These are phyloP conservation scores for Tinea semifulvella DNA, from an alignment of 2,888 invertebrate genomes.

Conservation along the genomic window DNA sequence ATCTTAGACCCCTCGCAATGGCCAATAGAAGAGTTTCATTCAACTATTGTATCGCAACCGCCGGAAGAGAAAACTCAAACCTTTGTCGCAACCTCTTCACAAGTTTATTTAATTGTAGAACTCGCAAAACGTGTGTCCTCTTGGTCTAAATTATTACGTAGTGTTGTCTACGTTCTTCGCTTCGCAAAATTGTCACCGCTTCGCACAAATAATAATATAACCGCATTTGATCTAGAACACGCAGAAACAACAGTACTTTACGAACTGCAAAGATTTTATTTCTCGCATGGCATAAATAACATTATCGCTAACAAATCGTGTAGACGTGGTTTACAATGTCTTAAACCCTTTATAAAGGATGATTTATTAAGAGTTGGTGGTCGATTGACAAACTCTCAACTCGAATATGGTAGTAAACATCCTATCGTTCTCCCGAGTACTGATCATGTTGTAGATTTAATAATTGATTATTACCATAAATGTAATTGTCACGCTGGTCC, in stretches of 20 bases:
- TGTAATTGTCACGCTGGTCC: neutral
- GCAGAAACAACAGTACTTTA: neutral
- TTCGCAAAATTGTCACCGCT: neutral
- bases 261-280: neutral
- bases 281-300: neutral
- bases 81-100: neutral
- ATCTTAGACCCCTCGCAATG: neutral
- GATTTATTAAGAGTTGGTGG: slow-evolving; percentile 3
- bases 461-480: neutral
- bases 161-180: slow-evolving; percentile 6
- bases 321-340: neutral
- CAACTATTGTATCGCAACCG: neutral
- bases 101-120: neutral
- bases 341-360: neutral
- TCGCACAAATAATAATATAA: neutral
- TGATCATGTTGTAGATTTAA: slow-evolving; percentile 6
- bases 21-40: slow-evolving; percentile 4
- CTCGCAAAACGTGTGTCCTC: slow-evolving; percentile 13
- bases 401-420: neutral
- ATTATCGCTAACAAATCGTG: neutral
- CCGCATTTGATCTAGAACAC: neutral
- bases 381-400: neutral
- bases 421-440: slow-evolving; percentile 5
- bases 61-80: neutral
- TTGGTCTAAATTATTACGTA: slow-evolving; percentile 13